Evolutionary conservation across 2,888 invertebrate species (phyloP).

Genomic region (Phaonia tiefii): DNA sequence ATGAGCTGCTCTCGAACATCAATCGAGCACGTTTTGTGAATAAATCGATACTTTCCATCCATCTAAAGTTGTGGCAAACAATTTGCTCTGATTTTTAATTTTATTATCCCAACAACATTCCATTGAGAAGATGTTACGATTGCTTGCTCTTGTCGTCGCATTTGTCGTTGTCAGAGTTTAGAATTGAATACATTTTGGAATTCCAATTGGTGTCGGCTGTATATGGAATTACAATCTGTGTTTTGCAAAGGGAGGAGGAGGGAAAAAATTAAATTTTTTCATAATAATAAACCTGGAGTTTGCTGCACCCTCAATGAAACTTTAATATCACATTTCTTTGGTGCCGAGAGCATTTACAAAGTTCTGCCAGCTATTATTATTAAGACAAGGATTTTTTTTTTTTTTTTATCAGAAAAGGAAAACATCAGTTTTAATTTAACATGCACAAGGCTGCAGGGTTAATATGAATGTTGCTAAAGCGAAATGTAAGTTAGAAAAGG

Average conservation of each 20-base stretch:
- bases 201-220: neutral
- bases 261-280: too few species aligned
- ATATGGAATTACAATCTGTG: neutral
- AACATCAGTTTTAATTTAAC: neutral
- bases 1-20: neutral
- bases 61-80: neutral
- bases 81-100: slow-evolving; percentile 7
- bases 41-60: slow-evolving; percentile 3
- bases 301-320: neutral
- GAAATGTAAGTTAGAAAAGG: neutral
- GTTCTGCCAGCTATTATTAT: neutral
- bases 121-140: neutral
- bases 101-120: neutral
- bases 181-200: neutral
- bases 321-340: neutral
- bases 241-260: neutral
- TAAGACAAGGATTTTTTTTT: neutral
- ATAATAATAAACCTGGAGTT: too few species aligned
- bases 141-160: neutral
- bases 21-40: neutral
- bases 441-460: neutral
- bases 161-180: too few species aligned
- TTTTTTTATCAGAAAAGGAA: neutral
- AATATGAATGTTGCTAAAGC: neutral
- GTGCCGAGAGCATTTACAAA: neutral